Evolutionary conservation across 2,797 vertebrate genomes (phyloP).

Genomic region (Micrastur ruficollis): DNA sequence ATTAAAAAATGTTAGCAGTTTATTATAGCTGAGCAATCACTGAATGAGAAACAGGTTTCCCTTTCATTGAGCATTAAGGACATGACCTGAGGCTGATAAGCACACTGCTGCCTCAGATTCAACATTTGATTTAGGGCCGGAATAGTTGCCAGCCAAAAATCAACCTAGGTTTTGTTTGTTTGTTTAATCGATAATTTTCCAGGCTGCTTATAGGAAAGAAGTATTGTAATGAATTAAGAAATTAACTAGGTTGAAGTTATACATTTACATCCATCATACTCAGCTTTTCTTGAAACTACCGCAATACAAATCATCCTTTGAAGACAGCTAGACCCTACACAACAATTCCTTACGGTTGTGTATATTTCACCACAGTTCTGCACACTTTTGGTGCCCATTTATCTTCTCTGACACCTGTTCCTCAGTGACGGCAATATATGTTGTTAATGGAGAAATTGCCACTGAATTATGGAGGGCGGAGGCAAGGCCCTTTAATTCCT

Average conservation of each 20-base stretch:
- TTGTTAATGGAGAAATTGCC: not conserved
- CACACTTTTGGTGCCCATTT: not conserved
- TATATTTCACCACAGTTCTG: not conserved
- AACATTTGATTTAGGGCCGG: constrained; percentile 47
- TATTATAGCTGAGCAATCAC: constrained; percentile 70
- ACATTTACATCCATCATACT: not conserved
- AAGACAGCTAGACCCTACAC: not conserved
- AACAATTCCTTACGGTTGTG: not conserved
- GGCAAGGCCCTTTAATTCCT: not conserved
- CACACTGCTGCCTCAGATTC: constrained; percentile 38
- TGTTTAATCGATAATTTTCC: constrained; percentile 65
- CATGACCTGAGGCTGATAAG: constrained; percentile 62
- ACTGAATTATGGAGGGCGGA: not conserved
- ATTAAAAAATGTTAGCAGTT: constrained; percentile 69
- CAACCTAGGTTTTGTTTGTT: constrained; percentile 43
- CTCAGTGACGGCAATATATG: not conserved
- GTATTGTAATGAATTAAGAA: constrained; percentile 44
- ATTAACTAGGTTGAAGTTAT: constrained; percentile 52
- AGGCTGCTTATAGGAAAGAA: constrained; percentile 26
- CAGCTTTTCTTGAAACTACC: not conserved
- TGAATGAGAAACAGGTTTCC: constrained; percentile 69
- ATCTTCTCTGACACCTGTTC: not conserved
- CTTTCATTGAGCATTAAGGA: constrained; percentile 69
- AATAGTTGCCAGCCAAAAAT: constrained; percentile 10
- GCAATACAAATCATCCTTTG: not conserved